Conservation (phyloP, 92 coral and sea anemone species). For the Montipora capitata region DNA sequence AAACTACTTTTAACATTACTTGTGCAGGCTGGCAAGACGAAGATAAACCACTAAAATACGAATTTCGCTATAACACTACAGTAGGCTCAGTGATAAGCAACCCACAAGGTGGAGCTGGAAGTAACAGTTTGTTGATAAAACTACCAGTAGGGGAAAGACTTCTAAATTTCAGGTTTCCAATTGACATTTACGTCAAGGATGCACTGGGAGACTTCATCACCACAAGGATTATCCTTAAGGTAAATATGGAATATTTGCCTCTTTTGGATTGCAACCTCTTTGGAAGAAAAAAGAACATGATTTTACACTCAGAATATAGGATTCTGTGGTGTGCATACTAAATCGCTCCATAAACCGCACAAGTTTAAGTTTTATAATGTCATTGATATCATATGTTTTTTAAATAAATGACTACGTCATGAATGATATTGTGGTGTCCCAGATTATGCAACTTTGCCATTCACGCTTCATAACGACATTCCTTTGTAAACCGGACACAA, state of each 20-base stretch:
- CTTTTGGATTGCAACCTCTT: too few species aligned
- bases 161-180: slow-evolving; percentile 3
- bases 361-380: too few species aligned
- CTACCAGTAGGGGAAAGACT: slow-evolving; percentile 23
- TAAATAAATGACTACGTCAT: too few species aligned
- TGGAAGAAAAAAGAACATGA: too few species aligned
- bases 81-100: slow-evolving; percentile 26
- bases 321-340: too few species aligned
- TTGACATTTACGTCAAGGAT: slow-evolving; percentile 18
- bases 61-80: slow-evolving; percentile 58
- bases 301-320: too few species aligned
- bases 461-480: too few species aligned
- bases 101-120: background rate
- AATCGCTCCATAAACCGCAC: too few species aligned
- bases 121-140: slow-evolving; percentile 18
- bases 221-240: slow-evolving; percentile 6
- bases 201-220: slow-evolving; percentile 13
- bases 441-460: too few species aligned
- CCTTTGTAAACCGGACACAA: too few species aligned
- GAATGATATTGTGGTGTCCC: too few species aligned
- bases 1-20: slow-evolving; percentile 64
- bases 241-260: background rate
- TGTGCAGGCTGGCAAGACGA: slow-evolving; percentile 80
- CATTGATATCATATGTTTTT: too few species aligned
- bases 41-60: slow-evolving; percentile 72